These are phyloP conservation scores for Crax fasciolata DNA, from an alignment of 2,797 vertebrate species.

Conservation along the genomic window DNA sequence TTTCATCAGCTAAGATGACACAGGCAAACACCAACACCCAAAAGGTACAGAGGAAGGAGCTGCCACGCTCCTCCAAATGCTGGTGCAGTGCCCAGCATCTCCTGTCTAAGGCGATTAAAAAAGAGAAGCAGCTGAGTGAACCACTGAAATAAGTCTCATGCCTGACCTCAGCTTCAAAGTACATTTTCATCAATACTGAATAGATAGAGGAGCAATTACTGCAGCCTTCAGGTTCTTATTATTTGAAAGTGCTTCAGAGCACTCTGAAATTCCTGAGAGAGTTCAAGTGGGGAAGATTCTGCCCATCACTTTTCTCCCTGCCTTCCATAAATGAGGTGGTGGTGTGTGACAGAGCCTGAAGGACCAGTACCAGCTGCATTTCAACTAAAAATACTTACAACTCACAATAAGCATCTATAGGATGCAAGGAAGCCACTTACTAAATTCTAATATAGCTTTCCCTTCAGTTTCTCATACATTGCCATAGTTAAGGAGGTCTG, in stretches of 20 bases:
- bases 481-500: not conserved
- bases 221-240: not conserved
- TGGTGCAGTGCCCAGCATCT: not conserved
- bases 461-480: not conserved
- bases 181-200: not conserved
- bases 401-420: not conserved
- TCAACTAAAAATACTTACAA: not conserved
- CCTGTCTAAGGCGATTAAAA: not conserved
- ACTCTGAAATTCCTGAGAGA: not conserved
- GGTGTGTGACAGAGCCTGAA: not conserved
- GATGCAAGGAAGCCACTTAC: not conserved
- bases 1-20: not conserved
- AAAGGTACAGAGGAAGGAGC: not conserved
- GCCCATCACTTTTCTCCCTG: not conserved
- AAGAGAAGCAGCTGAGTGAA: not conserved
- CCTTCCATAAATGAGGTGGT: not conserved
- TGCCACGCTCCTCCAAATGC: rapidly evolving
- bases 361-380: not conserved
- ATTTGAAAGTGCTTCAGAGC: not conserved
- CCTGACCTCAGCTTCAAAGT: not conserved
- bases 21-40: not conserved
- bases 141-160: not conserved
- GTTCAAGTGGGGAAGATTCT: not conserved
- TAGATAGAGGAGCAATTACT: not conserved
- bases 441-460: not conserved